Evolutionary conservation across 2,797 vertebrate species (phyloP).

Genomic region (Salarias fasciatus): DNA sequence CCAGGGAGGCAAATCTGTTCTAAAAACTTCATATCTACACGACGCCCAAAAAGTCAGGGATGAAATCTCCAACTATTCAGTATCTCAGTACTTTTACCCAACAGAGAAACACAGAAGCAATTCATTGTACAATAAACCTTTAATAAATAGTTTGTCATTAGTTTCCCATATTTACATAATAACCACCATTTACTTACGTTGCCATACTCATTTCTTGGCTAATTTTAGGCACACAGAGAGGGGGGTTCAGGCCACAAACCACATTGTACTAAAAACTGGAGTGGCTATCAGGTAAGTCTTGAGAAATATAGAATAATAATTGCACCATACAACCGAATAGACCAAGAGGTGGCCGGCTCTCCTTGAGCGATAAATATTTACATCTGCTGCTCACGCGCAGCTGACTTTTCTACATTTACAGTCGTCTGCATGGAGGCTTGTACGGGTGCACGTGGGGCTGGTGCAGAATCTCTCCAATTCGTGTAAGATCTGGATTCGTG

Average conservation of each 20-base stretch:
- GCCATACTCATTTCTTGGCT: constrained; percentile 81
- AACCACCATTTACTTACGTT: constrained; percentile 80
- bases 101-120: constrained; percentile 48
- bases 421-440: constrained; percentile 55
- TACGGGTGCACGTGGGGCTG: constrained; percentile 63
- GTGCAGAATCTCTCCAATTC: constrained; percentile 70
- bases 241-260: constrained; percentile 79
- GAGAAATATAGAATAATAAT: constrained; percentile 66
- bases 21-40: too few species aligned
- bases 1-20: too few species aligned
- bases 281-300: constrained; percentile 73
- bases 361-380: constrained; percentile 73
- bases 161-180: constrained; percentile 86
- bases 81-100: neutral
- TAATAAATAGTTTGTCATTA: constrained; percentile 90
- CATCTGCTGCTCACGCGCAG: constrained; percentile 64
- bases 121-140: constrained; percentile 86
- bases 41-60: too few species aligned
- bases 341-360: constrained; percentile 60
- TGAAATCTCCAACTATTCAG: too few species aligned
- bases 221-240: constrained; percentile 85
- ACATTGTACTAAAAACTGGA: constrained; percentile 78
- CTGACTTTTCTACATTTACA: constrained; percentile 67
- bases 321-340: constrained; percentile 72
- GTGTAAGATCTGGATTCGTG: constrained; percentile 29